Evolutionary conservation across 2,888 invertebrate species (phyloP), one percentile per base, ranked within the genome.

Genomic region (Antheraea assamensis): DNA sequence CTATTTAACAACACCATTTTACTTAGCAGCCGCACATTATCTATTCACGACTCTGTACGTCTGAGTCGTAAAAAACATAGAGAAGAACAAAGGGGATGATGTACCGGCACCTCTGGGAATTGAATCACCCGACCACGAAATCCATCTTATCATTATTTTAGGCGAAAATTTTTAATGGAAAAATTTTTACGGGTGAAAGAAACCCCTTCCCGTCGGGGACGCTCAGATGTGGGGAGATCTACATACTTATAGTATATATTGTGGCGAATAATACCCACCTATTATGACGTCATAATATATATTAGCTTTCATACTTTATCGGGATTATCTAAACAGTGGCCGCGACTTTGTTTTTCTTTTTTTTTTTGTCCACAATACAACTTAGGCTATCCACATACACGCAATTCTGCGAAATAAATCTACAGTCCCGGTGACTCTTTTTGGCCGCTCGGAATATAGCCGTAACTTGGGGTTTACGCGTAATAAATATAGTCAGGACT

Each of bases 111-210:
- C 91, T 78, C 64, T 76, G 91, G 93, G 93, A 90, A 85, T 78
- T 78, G 79, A 79, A 90, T 89, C 91, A 92, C 88, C 89, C 85
- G 85, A 91, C 87, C 85, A 88, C 86, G 88, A 93, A 94, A 94
- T 94, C 94, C 94, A 93, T 94, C 94, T 93, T 94, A 93, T 89
- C 87, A 84, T 88, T 42, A 42, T 42, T 42, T 90, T 90, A 85
- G 78, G 78, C 81, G 87, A 84, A 91, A 88, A 88, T 80, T 84
- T 85, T 89, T 92, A 93, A 93, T 93, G 93, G 92, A 91, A 92
- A 91, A 88, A 88, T 90, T 89, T 89, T 89, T 85, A 83, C 78
- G 85, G 74, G 78, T 77, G 83, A 89, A 91, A 91, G 89, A 90
- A 92, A 89, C 87, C 87, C 79, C n/a, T 71, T 72, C 84, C 88